Evolutionary conservation across 2,113 vertebrate species (phyloP).

Genomic region (Sminthopsis crassicaudata): DNA sequence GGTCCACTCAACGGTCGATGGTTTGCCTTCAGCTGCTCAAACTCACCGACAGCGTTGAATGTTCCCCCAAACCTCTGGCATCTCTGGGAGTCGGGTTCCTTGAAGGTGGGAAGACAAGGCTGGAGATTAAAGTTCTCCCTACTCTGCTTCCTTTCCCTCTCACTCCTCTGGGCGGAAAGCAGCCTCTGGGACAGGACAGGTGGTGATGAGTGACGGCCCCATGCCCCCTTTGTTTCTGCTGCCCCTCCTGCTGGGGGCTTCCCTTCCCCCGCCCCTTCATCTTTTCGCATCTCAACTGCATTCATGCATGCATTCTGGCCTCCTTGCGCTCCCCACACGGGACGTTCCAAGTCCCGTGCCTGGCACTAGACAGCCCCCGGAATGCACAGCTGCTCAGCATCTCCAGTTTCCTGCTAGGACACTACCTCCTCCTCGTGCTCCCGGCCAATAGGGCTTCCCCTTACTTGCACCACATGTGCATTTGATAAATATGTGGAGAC

Average conservation of each 20-base stretch:
- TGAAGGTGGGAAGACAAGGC: background rate
- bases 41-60: slow-evolving; percentile 86
- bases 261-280: no score
- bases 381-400: background rate
- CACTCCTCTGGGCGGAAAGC: background rate
- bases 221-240: background rate
- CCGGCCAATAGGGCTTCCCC: background rate
- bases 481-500: background rate
- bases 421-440: background rate
- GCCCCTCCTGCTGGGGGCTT: no score
- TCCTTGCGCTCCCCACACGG: background rate
- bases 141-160: background rate
- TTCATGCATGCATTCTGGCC: background rate
- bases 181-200: background rate
- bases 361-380: background rate
- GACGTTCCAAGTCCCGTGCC: background rate
- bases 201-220: background rate
- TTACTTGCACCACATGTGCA: background rate
- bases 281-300: background rate
- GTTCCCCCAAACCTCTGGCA: slow-evolving; percentile 81
- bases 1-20: slow-evolving; percentile 85
- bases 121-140: background rate
- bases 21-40: slow-evolving; percentile 81
- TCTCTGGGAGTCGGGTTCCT: background rate
- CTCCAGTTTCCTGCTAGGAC: background rate